Conservation (phyloP, 2,888 invertebrate species). For the Myathropa florea region DNA sequence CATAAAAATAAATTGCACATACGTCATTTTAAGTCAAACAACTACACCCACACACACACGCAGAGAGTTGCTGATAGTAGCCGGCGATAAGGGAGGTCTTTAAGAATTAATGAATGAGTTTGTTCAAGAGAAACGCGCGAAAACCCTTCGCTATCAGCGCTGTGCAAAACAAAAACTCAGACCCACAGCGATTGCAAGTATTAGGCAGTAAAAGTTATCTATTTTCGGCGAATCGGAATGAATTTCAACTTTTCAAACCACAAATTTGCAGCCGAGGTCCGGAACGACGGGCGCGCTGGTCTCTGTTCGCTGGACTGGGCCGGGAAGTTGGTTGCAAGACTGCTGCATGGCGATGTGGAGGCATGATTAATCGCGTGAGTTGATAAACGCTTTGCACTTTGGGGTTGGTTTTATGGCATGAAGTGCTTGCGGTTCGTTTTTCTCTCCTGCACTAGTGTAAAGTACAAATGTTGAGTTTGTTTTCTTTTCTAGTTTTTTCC, state of each 20-base stretch:
- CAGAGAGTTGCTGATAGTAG: not conserved
- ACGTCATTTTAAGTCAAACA: not conserved
- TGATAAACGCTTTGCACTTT: not conserved
- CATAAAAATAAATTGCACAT: not conserved
- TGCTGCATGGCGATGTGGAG: not conserved
- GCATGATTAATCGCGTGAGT: not conserved
- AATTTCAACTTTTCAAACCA: not conserved
- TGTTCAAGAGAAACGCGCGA: not conserved
- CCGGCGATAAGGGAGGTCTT: not conserved
- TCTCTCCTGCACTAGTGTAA: too few relatives aligned
- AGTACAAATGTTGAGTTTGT: too few relatives aligned
- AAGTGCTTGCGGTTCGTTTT: too few relatives aligned
- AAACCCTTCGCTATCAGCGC: constrained; percentile 5
- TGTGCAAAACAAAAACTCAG: not conserved
- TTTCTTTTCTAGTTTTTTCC: too few relatives aligned
- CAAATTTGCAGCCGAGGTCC: not conserved
- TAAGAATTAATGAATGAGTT: constrained; percentile 1
- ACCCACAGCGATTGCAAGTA: not conserved
- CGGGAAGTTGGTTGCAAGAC: not conserved
- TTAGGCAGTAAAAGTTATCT: not conserved
- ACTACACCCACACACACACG: not conserved
- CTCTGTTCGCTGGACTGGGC: not conserved
- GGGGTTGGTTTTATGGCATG: too few relatives aligned
- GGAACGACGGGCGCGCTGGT: not conserved
- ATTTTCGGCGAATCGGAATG: not conserved